Conservation (phyloP, 2,888 invertebrate genomes). For the Aradus depressus region DNA sequence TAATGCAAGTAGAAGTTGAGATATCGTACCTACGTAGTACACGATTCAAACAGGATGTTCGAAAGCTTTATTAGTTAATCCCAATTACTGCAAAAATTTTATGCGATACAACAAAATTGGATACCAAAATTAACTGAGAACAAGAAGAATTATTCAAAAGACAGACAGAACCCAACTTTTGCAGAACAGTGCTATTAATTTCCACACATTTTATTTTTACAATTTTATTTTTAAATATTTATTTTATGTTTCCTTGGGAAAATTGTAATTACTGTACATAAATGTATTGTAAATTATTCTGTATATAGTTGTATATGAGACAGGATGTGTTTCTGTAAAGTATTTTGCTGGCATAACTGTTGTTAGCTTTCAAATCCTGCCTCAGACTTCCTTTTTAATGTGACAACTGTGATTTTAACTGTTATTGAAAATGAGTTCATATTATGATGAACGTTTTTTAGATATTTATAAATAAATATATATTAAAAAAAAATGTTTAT, state of each 20-base stretch:
- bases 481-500: conserved; percentile 22
- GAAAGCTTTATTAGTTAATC: too few species aligned
- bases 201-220: conserved; percentile 15
- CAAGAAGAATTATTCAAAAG: too few species aligned
- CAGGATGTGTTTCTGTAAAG: conserved; percentile 16
- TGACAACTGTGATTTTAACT: conserved; percentile 28
- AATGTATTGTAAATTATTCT: conserved; percentile 12
- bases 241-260: conserved; percentile 13
- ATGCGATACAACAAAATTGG: too few species aligned
- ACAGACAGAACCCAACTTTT: too few species aligned
- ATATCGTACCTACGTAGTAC: too few species aligned
- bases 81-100: too few species aligned
- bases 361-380: conserved; percentile 25
- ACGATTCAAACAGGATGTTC: too few species aligned
- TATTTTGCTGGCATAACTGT: conserved; percentile 12
- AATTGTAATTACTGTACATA: conserved; percentile 15
- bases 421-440: conserved; percentile 21
- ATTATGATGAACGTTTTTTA: conserved; percentile 18
- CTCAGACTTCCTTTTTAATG: conserved; percentile 26
- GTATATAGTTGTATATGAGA: conserved; percentile 13
- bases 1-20: too few species aligned
- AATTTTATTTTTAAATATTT: conserved; percentile 12
- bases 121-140: too few species aligned
- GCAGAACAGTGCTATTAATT: not conserved
- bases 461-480: conserved; percentile 16